Conservation (phyloP, 2,797 vertebrate genomes). For the Esox lucius region DNA sequence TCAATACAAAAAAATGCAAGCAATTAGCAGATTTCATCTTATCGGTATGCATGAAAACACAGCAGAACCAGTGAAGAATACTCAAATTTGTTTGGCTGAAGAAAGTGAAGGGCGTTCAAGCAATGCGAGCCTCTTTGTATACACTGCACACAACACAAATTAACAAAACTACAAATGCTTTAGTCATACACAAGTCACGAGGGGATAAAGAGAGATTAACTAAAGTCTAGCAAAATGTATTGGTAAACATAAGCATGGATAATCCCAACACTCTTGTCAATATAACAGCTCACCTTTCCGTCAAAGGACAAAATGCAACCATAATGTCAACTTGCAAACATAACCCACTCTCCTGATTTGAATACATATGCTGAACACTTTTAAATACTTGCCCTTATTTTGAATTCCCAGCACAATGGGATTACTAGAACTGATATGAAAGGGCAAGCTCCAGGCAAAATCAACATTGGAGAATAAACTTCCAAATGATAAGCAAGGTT, state of each 20-base stretch:
- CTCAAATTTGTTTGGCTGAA: conserved; percentile 47
- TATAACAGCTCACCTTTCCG: conserved; percentile 59
- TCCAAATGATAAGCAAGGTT: neutral
- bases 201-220: conserved; percentile 62
- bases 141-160: conserved; percentile 63
- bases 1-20: conserved; percentile 73
- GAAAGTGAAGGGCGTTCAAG: conserved; percentile 58
- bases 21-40: conserved; percentile 55
- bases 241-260: conserved; percentile 72
- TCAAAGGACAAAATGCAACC: conserved; percentile 51
- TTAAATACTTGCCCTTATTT: neutral
- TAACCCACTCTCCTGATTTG: conserved; percentile 43
- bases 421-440: neutral
- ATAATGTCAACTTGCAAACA: conserved; percentile 53
- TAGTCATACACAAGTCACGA: conserved; percentile 50
- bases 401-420: neutral
- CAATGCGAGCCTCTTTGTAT: conserved; percentile 55
- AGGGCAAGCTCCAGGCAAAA: neutral
- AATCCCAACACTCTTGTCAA: conserved; percentile 59
- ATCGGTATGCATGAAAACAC: conserved; percentile 69
- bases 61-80: conserved; percentile 58
- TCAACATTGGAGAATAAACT: neutral
- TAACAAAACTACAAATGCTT: conserved; percentile 68
- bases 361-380: neutral
- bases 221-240: conserved; percentile 10